Evolutionary conservation across 1,140 invertebrate species (phyloP), one percentile per base, ranked within the genome.

Genomic region (Bicyclus anynana): DNA sequence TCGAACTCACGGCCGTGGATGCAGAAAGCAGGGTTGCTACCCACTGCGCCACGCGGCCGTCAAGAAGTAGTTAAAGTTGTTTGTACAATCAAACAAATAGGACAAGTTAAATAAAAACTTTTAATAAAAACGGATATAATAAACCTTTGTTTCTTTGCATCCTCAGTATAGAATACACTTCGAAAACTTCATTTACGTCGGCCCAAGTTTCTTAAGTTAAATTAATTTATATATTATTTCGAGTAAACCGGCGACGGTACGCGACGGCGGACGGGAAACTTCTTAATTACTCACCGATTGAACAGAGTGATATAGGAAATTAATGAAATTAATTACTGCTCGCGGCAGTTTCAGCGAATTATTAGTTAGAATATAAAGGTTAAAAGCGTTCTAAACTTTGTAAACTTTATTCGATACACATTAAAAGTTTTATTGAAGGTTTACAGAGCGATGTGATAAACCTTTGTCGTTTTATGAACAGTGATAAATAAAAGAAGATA

Each of bases 301-400:
- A 51, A 58, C 50, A 46, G 26, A 44, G 7, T 51, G 12, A 58
- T 23, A 58, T 58, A 35, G 47, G 47, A 51, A 58, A 38, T 57
- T 58, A 58, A 58, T 58, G 44, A 27, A 58, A 52, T 16, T 40
- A 58, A 52, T 16, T 40, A 40, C 37, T 14, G 37, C 55, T 51
- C 35, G 21, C 20, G 46, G 37, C 21, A 50, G 47, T 49, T 38
- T 47, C 27, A 16, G 53, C 37, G 51, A 26, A 21, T 38, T 58
- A 40, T 40, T 40, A 16, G 12, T 40, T 40, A 40, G 13, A 40
- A 16, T 14, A 40, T 9, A 33, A 33, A 33, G 29, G 29, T 33
- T 33, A 12, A 33, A 33, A 12, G 29, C 1, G 3, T 23, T 2
- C 23, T 23, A 23, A 23, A 23, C 7, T 23, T 23, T 23, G n/a